Conservation (phyloP, 2,113 vertebrate species). For the Crotalus horridus region DNA sequence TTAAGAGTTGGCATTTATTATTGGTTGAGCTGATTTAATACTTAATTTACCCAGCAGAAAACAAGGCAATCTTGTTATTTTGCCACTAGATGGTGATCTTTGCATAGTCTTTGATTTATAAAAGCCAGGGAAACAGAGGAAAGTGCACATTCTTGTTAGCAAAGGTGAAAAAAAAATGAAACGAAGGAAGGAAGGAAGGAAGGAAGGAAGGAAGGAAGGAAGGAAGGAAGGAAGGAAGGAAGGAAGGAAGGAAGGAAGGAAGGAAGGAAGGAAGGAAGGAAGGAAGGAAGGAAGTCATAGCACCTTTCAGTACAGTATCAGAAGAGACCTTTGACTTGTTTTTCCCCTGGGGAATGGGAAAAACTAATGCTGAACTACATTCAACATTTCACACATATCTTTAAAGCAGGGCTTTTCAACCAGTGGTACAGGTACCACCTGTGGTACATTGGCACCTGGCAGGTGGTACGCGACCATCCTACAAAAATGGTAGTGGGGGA, state of each 20-base stretch:
- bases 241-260: too few species aligned
- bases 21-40: background rate
- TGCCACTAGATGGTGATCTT: conserved; percentile 7
- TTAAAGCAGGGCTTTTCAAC: background rate
- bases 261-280: too few species aligned
- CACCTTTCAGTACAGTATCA: background rate
- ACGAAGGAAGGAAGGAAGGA: background rate
- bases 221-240: background rate
- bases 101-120: background rate
- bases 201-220: too few species aligned
- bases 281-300: background rate
- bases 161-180: background rate
- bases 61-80: background rate
- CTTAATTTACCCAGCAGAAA: background rate
- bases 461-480: too few species aligned
- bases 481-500: too few species aligned
- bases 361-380: background rate
- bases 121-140: background rate
- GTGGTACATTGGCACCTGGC: too few species aligned
- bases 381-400: background rate
- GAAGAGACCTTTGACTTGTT: background rate
- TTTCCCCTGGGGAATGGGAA: background rate
- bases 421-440: too few species aligned
- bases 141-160: background rate
- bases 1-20: background rate